Base-by-base conservation (phyloP, 2,888 invertebrate genomes). In the Euzophera pinguis region DNA sequence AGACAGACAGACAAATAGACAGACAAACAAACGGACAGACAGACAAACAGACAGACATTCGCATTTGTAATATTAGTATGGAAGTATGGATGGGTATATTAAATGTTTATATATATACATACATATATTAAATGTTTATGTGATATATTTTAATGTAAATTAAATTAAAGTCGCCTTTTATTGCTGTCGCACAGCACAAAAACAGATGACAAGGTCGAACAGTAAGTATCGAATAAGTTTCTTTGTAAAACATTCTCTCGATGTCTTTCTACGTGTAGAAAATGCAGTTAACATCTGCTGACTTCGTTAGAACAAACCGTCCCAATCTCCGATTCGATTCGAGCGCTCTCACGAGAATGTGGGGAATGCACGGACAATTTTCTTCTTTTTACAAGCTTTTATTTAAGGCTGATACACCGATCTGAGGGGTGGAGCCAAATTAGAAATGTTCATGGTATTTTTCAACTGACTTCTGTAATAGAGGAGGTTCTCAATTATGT, bases 281-380 rank as follows among this genome's bases (percentile, higher is more conserved):
- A 45, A 32, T 45, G 45, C 45, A 45, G 45, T 45, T 45, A 45
- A 45, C 45, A 45, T 45, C 45, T 34, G 32, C 45, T 45, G 45
- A 45, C 45, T 45, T 45, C 32, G 45, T 45, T 45, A 45, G 50
- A 52, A 52, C 53, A 57, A 57, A 57, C 59, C 55, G 38, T 56
- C 48, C 62, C 64, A 65, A 66, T 67, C 64, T 65, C 57, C 56
- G 57, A 63, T 63, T 62, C 60, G 59, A 62, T 61, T 60, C 50
- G 47, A 45, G 45, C 32, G 13, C 32, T 45, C 45, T 34, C 45
- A 8, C 16, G 41, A 32, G 45, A 16, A 34, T 45, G 45, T 32
- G 32, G 13, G 27, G 29, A 43, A 43, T 43, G 43, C 13, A 7
- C 9, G 32, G 10, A 32, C 32, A 34, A 45, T 41, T n/a, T 41